A percentile compares a stretch with the other conserved stretches of the same genome.
These are phyloP conservation scores for Heliconius hermathena DNA, from an alignment of 1,140 invertebrate genomes.

Conservation along the genomic window DNA sequence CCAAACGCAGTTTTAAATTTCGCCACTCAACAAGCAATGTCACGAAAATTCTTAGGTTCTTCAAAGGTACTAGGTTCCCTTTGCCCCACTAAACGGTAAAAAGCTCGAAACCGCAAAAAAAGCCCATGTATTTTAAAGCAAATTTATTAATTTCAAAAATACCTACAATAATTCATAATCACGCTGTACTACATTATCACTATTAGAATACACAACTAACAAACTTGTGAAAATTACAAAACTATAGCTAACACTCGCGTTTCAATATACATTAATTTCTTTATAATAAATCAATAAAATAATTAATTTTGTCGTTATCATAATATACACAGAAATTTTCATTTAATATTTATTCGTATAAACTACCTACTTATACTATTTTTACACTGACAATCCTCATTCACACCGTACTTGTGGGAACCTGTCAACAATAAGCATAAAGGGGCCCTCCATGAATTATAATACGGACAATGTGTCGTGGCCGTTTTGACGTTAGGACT, in stretches of 20 bases:
- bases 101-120: not conserved
- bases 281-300: not conserved
- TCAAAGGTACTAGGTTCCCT: no score
- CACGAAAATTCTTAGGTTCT: no score
- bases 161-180: conserved; percentile 69
- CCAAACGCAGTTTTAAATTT: no score
- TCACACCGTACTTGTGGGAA: conserved; percentile 24
- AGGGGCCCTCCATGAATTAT: not conserved
- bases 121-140: conserved; percentile 62
- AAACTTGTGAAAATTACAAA: conserved; percentile 50
- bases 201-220: conserved; percentile 69
- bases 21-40: no score
- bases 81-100: no score
- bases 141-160: conserved; percentile 79
- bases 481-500: no score
- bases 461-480: not conserved
- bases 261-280: conserved; percentile 39
- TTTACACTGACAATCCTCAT: conserved; percentile 20
- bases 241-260: conserved; percentile 43
- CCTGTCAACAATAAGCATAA: not conserved
- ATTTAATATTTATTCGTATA: conserved; percentile 24
- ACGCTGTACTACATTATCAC: conserved; percentile 70
- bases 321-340: conserved; percentile 48
- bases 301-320: conserved; percentile 39
- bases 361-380: conserved; percentile 38